Evolutionary conservation across 2,888 invertebrate genomes (phyloP).

Genomic region (Dynastes hyllus): DNA sequence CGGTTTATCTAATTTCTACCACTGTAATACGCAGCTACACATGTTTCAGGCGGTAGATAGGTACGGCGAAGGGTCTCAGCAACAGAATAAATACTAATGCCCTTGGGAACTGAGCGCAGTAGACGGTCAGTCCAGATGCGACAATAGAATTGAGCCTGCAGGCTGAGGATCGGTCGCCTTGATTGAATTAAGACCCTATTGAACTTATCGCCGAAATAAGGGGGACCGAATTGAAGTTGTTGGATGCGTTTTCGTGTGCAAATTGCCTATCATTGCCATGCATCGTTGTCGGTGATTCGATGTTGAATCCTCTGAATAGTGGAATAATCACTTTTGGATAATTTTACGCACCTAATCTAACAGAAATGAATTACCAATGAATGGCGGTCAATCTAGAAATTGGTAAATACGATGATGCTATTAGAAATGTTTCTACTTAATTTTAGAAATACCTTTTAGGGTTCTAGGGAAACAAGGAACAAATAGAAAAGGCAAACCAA

Average conservation of each 20-base stretch:
- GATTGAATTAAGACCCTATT: conserved; percentile 67
- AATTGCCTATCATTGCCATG: conserved; percentile 56
- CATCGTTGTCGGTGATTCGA: conserved; percentile 2
- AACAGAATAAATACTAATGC: conserved; percentile 37
- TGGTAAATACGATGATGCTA: neutral
- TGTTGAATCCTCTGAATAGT: neutral
- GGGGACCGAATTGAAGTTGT: conserved; percentile 61
- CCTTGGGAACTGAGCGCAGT: conserved; percentile 43
- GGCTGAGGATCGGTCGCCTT: conserved; percentile 63
- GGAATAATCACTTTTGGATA: conserved; percentile 13
- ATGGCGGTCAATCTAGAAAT: neutral
- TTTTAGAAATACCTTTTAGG: no score
- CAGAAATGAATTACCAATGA: no score
- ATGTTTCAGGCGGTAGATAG: conserved; percentile 12
- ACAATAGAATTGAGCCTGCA: conserved; percentile 68
- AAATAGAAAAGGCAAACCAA: no score
- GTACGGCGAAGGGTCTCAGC: conserved; percentile 8
- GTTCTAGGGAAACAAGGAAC: no score
- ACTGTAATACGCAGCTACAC: neutral
- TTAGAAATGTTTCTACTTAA: no score
- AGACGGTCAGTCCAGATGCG: conserved; percentile 67
- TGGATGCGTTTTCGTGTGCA: conserved; percentile 54
- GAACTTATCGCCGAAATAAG: conserved; percentile 63
- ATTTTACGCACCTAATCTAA: no score
- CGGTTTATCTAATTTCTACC: neutral